These are phyloP conservation scores for Polypterus senegalus DNA, from an alignment of 2,113 vertebrate species.

Conservation along the genomic window DNA sequence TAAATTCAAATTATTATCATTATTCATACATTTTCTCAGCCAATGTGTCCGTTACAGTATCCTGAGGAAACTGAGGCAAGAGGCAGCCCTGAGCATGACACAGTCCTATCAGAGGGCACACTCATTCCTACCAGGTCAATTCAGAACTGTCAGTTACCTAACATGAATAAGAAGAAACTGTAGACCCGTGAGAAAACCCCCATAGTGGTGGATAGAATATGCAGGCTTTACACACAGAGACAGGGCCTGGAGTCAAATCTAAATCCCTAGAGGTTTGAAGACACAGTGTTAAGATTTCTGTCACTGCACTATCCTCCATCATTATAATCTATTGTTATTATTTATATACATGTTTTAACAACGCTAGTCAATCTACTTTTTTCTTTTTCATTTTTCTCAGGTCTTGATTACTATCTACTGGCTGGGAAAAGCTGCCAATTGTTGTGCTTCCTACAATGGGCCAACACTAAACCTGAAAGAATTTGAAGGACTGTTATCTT, in stretches of 20 bases:
- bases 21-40: too few relatives aligned
- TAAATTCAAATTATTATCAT: too few relatives aligned
- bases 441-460: constrained; percentile 73
- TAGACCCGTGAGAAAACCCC: too few relatives aligned
- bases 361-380: background rate
- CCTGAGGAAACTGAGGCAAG: background rate
- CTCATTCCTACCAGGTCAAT: constrained; percentile 6
- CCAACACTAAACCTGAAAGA: constrained; percentile 84
- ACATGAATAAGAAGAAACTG: too few relatives aligned
- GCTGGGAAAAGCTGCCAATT: constrained; percentile 85
- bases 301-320: too few relatives aligned
- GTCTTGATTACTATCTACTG: constrained; percentile 94
- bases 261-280: too few relatives aligned
- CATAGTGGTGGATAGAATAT: too few relatives aligned
- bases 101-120: constrained; percentile 1
- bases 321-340: too few relatives aligned
- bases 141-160: background rate
- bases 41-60: too few relatives aligned
- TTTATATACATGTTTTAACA: background rate
- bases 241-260: too few relatives aligned
- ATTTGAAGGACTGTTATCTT: constrained; percentile 85
- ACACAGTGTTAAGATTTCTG: too few relatives aligned
- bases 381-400: constrained; percentile 38
- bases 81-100: constrained; percentile 3
- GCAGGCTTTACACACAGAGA: too few relatives aligned